These are phyloP conservation scores for Sclerodermus sp. DNA, from an alignment of 2,888 invertebrate species.

Conservation along the genomic window DNA sequence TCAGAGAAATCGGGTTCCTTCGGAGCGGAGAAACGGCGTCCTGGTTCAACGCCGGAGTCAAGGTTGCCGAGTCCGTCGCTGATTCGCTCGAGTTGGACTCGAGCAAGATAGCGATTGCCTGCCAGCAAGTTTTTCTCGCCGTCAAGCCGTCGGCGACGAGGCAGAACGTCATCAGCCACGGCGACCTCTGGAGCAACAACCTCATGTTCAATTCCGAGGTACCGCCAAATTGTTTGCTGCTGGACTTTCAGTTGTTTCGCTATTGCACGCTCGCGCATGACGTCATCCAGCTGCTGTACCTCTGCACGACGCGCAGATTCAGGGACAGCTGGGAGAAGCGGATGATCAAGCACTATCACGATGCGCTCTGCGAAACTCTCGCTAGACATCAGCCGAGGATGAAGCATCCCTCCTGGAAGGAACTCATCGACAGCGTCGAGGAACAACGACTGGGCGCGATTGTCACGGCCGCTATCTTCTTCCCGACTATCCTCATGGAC, in stretches of 20 bases:
- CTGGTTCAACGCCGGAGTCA: constrained; percentile 36
- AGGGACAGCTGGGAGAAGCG: constrained; percentile 59
- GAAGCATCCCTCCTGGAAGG: constrained; percentile 33
- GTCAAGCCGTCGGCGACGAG: constrained; percentile 38
- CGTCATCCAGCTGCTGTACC: constrained; percentile 62
- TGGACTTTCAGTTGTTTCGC: constrained; percentile 71
- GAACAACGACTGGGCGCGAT: constrained; percentile 44
- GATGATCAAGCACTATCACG: constrained; percentile 64
- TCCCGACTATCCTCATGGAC: constrained; percentile 43
- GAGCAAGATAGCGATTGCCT: constrained; percentile 21
- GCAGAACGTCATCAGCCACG: constrained; percentile 62
- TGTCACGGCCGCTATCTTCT: constrained; percentile 40
- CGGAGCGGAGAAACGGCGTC: constrained; percentile 19
- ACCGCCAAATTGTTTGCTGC: constrained; percentile 65
- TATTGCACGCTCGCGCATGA: constrained; percentile 71
- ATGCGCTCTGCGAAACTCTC: constrained; percentile 25
- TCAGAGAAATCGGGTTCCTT: constrained; percentile 36
- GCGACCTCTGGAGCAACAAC: constrained; percentile 69
- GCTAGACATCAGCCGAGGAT: constrained; percentile 5
- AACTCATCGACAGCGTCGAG: constrained; percentile 39
- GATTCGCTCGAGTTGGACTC: constrained; percentile 30
- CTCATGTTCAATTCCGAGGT: constrained; percentile 60
- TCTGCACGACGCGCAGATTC: constrained; percentile 60
- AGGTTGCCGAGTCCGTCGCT: constrained; percentile 34
- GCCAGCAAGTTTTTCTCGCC: constrained; percentile 27